Base-by-base conservation (phyloP, 2,888 invertebrate genomes). In the Cantharis lateralis region DNA sequence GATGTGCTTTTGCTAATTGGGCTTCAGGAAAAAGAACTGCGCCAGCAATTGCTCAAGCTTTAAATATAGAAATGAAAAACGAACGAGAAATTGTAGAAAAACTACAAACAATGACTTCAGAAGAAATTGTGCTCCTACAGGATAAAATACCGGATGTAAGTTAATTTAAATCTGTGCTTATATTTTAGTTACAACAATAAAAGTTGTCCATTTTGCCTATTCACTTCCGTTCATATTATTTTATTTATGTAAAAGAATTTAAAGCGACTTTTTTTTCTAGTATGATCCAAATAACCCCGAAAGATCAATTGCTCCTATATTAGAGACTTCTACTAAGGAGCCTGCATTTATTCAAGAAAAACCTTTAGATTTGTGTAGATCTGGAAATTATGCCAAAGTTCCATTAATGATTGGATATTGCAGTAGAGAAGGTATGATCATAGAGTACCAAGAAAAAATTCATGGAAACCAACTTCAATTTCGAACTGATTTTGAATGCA, bases 51-150 rank as follows among this genome's bases (percentile, higher is more conserved):
- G 69, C 71, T 26, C 24, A 63, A 26, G 73, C 68, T 16, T 70
- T 78, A 70, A 61, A 48, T 10, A 16, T 71, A 16, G 15, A 72
- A 3, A 48, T 18, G 3, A 20, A 32, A n/a, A 82, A 84, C 26
- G 88, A 89, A 77, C 82, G 84, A 3, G 83, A 85, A 9, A 83
- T 89, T 1, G 82, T 89, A 15, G 82, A 86, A 13, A 85, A 87
- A 82, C 81, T 90, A 15, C 85, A 84, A 68, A 18, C 71, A 13
- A 71, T 79, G 32, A 64, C 81, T n/a, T 28, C 16, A 11, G 77
- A 78, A 13, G 72, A 79, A 75, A 62, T 81, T 15, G 69, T 80
- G 3, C 16, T 78, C 63, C 13, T 74, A n/a, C 81, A 82, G 68
- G 68, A 74, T 9, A 78, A 78, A 74, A 73, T 81, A 16, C 80